Conservation (phyloP, 1,140 invertebrate genomes). For the Pogonomyrmex californicus region DNA sequence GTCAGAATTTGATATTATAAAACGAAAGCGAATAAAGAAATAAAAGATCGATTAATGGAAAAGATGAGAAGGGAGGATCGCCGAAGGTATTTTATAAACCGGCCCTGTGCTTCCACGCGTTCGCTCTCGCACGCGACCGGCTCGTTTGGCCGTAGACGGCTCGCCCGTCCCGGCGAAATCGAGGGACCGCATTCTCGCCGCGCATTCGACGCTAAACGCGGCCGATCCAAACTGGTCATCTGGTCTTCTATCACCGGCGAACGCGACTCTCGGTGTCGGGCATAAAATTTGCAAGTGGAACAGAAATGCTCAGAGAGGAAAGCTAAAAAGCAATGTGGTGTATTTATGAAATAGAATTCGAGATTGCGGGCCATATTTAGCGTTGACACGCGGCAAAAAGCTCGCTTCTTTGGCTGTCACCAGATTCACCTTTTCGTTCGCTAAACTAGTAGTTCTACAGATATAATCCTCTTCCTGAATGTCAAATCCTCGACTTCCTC, state of each 20-base stretch:
- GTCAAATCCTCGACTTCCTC: background rate
- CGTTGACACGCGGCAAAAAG: background rate
- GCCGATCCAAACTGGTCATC: background rate
- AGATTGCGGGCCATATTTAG: background rate
- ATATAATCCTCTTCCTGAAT: background rate
- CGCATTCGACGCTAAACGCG: conserved; percentile 19
- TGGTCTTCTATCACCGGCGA: background rate
- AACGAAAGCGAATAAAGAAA: background rate
- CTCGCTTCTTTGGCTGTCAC: background rate
- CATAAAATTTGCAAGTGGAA: background rate
- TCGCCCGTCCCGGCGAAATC: background rate
- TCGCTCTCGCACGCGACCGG: conserved; percentile 54
- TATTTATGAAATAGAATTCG: conserved; percentile 28
- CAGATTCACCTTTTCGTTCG: conserved; percentile 12
- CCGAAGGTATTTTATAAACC: background rate
- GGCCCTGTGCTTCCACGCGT: conserved; percentile 31
- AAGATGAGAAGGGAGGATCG: background rate
- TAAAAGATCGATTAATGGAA: background rate
- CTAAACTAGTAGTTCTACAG: background rate
- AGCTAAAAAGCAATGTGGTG: background rate
- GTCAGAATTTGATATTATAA: background rate
- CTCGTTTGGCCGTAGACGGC: conserved; percentile 37
- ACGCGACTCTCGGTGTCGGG: background rate
- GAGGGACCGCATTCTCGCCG: conserved; percentile 36
- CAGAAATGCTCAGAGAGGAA: background rate